Evolutionary conservation across 1,140 invertebrate genomes (phyloP).

Genomic region (Scylla paramamosain): DNA sequence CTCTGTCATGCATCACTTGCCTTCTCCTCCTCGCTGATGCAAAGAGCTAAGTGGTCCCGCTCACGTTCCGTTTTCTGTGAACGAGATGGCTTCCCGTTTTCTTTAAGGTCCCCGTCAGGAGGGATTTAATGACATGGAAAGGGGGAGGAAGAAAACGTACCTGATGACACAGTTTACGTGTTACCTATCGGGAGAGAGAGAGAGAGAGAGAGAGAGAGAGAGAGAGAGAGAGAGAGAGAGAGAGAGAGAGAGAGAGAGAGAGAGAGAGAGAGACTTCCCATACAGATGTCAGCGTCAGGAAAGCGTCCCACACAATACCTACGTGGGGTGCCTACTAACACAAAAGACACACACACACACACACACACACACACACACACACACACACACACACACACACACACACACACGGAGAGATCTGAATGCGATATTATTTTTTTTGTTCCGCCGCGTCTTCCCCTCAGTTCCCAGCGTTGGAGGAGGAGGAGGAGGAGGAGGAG

Average conservation of each 20-base stretch:
- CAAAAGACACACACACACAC: not conserved
- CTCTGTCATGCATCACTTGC: not conserved
- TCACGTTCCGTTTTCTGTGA: too few species aligned
- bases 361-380: too few species aligned
- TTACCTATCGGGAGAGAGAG: not conserved
- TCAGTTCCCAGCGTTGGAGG: not conserved
- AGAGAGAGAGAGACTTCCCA: not conserved
- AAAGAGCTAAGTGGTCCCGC: too few species aligned
- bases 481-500: constrained; percentile 12
- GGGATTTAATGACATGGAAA: too few species aligned
- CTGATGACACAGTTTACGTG: too few species aligned
- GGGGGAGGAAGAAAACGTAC: too few species aligned
- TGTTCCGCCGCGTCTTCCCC: not conserved
- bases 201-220: constrained; percentile 27
- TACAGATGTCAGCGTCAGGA: not conserved
- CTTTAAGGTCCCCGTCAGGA: too few species aligned
- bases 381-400: too few species aligned
- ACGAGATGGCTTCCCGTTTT: too few species aligned
- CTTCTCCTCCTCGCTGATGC: too few species aligned
- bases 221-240: not conserved
- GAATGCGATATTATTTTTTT: not conserved
- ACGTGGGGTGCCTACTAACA: not conserved
- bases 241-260: constrained; percentile 24
- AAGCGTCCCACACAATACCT: not conserved
- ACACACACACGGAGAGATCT: not conserved